Evolutionary conservation across 2,113 vertebrate genomes (phyloP).

Genomic region (Siniperca knerii): DNA sequence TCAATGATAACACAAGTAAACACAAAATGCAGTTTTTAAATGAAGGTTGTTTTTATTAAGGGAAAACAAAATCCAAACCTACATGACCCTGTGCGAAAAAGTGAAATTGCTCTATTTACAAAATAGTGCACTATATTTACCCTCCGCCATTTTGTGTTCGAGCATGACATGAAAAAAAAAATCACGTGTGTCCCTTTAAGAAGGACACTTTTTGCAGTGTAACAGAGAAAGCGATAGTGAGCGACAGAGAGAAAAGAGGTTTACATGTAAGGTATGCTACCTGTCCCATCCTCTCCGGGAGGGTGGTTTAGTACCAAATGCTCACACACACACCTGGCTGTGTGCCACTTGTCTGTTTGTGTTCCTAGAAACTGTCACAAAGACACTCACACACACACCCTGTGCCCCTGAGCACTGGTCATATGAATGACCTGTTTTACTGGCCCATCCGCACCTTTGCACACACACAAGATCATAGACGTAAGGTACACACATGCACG

Average conservation of each 20-base stretch:
- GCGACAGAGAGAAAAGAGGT: background rate
- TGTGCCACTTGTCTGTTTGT: slow-evolving; percentile 66
- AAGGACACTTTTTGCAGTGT: slow-evolving; percentile 12
- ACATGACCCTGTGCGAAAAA: too few species aligned
- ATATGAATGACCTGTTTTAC: slow-evolving; percentile 84
- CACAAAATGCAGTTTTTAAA: too few species aligned
- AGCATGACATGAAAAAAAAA: too few species aligned
- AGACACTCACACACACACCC: slow-evolving; percentile 57
- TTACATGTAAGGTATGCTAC: slow-evolving; percentile 17
- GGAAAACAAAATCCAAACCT: too few species aligned
- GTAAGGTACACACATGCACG: slow-evolving; percentile 7
- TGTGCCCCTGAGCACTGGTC: slow-evolving; percentile 77
- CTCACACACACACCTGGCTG: slow-evolving; percentile 36
- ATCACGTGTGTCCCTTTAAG: background rate
- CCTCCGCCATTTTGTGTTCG: too few species aligned
- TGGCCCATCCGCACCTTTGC: slow-evolving; percentile 77
- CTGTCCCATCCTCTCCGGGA: slow-evolving; percentile 24
- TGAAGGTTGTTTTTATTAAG: too few species aligned
- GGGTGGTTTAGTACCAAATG: slow-evolving; percentile 9
- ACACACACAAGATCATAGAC: slow-evolving; percentile 49
- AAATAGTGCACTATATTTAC: too few species aligned
- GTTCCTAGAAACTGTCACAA: slow-evolving; percentile 68
- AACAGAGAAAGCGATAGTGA: background rate
- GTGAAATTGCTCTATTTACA: too few species aligned
- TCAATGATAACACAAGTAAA: too few species aligned